Evolutionary conservation across 2,797 vertebrate genomes (phyloP), one percentile per base, ranked within the genome.

Genomic region (Pseudopleuronectes americanus): DNA sequence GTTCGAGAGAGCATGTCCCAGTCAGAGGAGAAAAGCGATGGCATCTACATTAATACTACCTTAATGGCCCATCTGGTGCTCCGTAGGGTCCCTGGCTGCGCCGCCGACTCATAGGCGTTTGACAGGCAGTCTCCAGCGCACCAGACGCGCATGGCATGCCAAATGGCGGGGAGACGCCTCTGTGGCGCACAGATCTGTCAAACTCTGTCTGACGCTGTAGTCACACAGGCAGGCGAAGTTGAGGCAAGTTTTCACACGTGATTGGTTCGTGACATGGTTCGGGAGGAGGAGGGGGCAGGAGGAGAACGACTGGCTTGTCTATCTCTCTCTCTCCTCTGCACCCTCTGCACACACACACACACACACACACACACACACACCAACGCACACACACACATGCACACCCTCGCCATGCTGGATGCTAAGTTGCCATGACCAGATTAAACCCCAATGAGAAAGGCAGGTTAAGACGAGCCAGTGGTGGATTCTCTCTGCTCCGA

Each of bases 1-100:
- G 96, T 98, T 99, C 97, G 97, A 97, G 97, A 97, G 97, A 97
- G 96, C 97, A 97, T 96, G 96, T 99, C 97, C 97, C 97, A 99
- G 97, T 97, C 97, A 99, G 96, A 96, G 96, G 95, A 97, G 97
- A 97, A 96, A 97, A 98, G 97, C 96, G 96, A 98, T 98, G 96
- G 97, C 97, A 97, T 99, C 97, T 97, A 98, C 97, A 98, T 99
- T 99, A 99, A 99, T 99, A 99, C 97, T 97, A 98, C 96, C 97
- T 99, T 99, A 99, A 99, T 99, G 96, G 97, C 97, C 98, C 98
- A 99, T 99, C 98, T 99, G 98, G 97, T 95, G 94, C 97, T 99
- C 97, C 96, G 95, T 99, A 98, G 97, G 97, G 96, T 97, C 97
- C 96, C 96, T 97, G 93, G 96, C 97, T 97, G 95, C 96, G 95